These are phyloP conservation scores for Micromussa lordhowensis DNA, from an alignment of 92 coral and sea anemone genomes.

Conservation along the genomic window DNA sequence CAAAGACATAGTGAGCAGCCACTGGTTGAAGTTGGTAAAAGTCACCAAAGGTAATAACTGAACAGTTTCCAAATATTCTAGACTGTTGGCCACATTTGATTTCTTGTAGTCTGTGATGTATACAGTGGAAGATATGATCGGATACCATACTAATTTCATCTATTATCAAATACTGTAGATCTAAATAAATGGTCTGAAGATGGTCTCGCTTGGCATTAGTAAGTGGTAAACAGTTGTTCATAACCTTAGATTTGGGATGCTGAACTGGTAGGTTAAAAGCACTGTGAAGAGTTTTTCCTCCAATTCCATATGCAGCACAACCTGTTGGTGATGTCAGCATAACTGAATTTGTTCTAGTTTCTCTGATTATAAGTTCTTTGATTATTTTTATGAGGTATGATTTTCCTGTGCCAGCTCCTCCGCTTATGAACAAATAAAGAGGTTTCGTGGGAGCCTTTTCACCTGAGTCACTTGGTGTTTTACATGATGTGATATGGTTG, in stretches of 20 bases:
- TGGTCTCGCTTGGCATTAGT: slow-evolving; percentile 40
- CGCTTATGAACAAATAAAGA: neutral
- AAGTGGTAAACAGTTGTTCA: slow-evolving; percentile 25
- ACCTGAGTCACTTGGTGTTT: no score
- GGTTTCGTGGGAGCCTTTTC: no score
- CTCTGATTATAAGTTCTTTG: slow-evolving; percentile 41
- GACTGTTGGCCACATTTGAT: no score
- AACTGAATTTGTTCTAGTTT: slow-evolving; percentile 42
- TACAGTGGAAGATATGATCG: slow-evolving; percentile 35
- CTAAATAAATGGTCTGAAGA: slow-evolving; percentile 32
- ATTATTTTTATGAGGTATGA: slow-evolving; percentile 40
- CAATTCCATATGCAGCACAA: slow-evolving; percentile 46
- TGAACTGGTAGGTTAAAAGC: slow-evolving; percentile 50
- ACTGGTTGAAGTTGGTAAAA: slow-evolving; percentile 44
- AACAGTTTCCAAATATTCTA: slow-evolving; percentile 41
- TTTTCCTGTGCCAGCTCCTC: slow-evolving; percentile 50
- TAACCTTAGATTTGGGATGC: slow-evolving; percentile 30
- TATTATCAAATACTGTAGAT: slow-evolving; percentile 40
- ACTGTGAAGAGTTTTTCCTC: slow-evolving; percentile 39
- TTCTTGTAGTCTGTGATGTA: slow-evolving; percentile 25
- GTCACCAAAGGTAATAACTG: slow-evolving; percentile 47
- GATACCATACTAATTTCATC: slow-evolving; percentile 61
- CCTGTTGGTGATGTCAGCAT: slow-evolving; percentile 51
- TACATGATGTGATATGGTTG: no score
- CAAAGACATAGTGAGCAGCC: slow-evolving; percentile 35